These are phyloP conservation scores for Cinclus cinclus DNA, from an alignment of 2,113 vertebrate species.

Conservation along the genomic window DNA sequence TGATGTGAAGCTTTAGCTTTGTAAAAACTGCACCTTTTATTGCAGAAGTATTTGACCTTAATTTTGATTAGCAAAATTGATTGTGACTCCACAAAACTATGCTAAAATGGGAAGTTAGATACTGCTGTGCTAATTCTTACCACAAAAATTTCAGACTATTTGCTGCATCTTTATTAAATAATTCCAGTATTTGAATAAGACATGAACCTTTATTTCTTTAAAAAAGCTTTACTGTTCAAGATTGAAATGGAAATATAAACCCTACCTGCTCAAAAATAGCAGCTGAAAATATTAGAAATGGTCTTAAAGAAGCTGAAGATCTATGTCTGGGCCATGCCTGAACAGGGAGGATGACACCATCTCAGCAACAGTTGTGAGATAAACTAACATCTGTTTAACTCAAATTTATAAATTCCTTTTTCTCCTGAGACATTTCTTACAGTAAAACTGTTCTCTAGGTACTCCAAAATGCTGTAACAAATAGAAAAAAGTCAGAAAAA, in stretches of 20 bases:
- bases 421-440: background rate
- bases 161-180: background rate
- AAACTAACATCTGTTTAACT: background rate
- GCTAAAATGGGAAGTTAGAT: background rate
- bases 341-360: background rate
- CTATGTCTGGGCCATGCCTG: accelerated
- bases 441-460: background rate
- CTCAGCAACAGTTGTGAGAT: background rate
- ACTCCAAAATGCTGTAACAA: background rate
- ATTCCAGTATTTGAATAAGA: background rate
- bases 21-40: background rate
- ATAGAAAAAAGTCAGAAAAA: background rate
- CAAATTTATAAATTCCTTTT: background rate
- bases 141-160: background rate
- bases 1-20: background rate
- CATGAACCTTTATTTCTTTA: background rate
- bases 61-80: background rate
- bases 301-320: background rate
- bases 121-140: background rate
- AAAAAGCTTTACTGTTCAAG: background rate
- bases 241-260: background rate
- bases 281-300: background rate
- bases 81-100: background rate
- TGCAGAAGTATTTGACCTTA: background rate
- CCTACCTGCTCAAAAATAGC: background rate